Evolutionary conservation across 2,113 vertebrate species (phyloP).

Genomic region (Theristicus caerulescens): DNA sequence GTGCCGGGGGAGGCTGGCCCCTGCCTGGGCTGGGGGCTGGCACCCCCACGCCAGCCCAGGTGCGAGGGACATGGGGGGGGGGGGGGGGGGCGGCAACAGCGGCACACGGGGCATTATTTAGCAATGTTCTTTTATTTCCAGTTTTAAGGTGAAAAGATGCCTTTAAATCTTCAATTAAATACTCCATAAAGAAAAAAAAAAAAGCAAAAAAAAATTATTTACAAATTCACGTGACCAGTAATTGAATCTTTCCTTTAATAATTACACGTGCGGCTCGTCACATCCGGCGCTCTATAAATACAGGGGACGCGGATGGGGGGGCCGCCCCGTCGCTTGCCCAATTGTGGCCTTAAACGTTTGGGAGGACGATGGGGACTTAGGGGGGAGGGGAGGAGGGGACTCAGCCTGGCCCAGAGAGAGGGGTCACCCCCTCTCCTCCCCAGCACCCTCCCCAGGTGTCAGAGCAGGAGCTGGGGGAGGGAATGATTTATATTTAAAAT

Average conservation of each 20-base stretch:
- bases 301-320: conserved; percentile 70
- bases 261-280: conserved; percentile 83
- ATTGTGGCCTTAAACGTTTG: conserved; percentile 54
- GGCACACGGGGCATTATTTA: conserved; percentile 65
- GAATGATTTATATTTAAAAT: conserved; percentile 52
- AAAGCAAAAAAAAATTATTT: conserved; percentile 73
- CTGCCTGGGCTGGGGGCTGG: neutral
- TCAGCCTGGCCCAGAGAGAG: conserved; percentile 26
- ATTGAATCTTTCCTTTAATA: conserved; percentile 82
- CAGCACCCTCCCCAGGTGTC: neutral
- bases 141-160: conserved; percentile 89
- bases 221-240: conserved; percentile 85
- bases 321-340: conserved; percentile 48
- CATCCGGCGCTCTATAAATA: conserved; percentile 86
- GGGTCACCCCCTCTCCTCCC: neutral
- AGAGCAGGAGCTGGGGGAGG: conserved; percentile 1
- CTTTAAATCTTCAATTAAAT: conserved; percentile 90
- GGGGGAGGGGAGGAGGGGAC: neutral
- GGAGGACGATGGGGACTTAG: neutral
- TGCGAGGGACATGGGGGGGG: neutral
- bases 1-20: neutral
- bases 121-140: conserved; percentile 84
- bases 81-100: conserved; percentile 13
- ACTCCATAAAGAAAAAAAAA: conserved; percentile 87
- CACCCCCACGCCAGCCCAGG: neutral